Base-by-base conservation (phyloP, 2,113 vertebrate genomes). In the Progne subis region DNA sequence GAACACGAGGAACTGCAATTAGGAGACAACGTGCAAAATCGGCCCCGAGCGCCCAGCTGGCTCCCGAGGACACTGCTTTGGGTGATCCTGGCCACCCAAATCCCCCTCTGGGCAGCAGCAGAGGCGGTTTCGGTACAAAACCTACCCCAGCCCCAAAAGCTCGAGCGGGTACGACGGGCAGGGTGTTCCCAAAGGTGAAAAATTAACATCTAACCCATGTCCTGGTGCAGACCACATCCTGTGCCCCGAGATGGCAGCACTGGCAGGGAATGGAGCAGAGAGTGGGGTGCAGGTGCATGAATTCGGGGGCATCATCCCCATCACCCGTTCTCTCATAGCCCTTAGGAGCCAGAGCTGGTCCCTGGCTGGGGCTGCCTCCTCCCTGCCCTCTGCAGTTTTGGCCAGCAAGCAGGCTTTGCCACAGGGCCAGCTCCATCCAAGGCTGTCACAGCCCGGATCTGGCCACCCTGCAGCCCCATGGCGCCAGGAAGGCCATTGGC, bases 361-460 rank as follows among this genome's bases (percentile, higher is more conserved):
- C 64, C 37, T 5, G 26, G 37, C 11, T 34, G 65, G 41, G 12
- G 17, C 32, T 86, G 59, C 52, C 65, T 90, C 37, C 63, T 31
- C 49, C 31, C 50, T 57, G 43, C 71, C 24, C n/a, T 68, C 49
- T 15, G 67, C 32, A 77, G 44, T 32, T 92, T 86, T 69, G 72
- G n/a, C 25, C 74, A 64, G 77, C 20, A 13, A 10, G 6, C 44
- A n/a, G 43, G 25, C 39, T 85, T 76, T 75, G 64, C 72, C 25
- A 1, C 7, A 1, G 23, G 53, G 34, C 69, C 0, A 3, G 88
- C 83, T 89, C 86, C 47, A 88, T 70, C 80, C 86, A 69, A 95
- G 64, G 65, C 59, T 93, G 56, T 26, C 82, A 3, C 0, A 0
- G n/a, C 69, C 9, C 0, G 0, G 44, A 89, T 76, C 49, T 3